phyloP scores from a whole-genome alignment of 2,113 vertebrate genomes.

The Charina bottae region DNA sequence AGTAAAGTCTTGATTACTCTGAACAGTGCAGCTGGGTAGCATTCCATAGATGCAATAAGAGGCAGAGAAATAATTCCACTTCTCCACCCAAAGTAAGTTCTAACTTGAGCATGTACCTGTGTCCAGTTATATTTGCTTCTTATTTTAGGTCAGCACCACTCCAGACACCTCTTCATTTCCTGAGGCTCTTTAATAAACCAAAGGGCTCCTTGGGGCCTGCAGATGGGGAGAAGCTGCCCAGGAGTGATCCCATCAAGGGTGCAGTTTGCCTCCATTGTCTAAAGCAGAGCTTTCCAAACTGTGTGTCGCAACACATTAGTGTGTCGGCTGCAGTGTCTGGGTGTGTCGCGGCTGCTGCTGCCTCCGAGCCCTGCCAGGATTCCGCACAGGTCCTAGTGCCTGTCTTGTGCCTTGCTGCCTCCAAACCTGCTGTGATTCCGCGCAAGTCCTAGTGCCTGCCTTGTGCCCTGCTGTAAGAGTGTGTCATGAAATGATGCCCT shows the following conservation, averaged over 20 bases:
- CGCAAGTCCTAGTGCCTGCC: no score
- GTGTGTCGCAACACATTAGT: no score
- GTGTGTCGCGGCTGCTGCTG: no score
- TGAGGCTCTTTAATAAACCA: background rate
- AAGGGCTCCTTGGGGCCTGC: background rate
- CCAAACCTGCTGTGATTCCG: no score
- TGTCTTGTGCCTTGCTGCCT: no score
- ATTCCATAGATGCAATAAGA: background rate
- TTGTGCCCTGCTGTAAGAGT: no score
- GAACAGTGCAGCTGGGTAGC: background rate
- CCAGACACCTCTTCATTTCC: background rate
- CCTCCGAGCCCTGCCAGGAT: no score
- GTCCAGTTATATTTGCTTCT: background rate
- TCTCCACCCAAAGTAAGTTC: background rate
- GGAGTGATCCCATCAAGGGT: background rate
- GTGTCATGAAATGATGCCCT: no score
- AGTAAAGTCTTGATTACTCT: background rate
- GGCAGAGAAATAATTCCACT: background rate
- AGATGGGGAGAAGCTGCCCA: background rate
- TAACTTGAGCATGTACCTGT: background rate
- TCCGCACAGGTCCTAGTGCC: no score
- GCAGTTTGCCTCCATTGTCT: background rate
- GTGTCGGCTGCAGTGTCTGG: no score
- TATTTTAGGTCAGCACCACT: background rate
- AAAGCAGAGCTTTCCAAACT: no score